Evolutionary conservation across 2,797 vertebrate genomes (phyloP), one percentile per base, ranked within the genome.

Genomic region (Phrynocephalus guinanensis): DNA sequence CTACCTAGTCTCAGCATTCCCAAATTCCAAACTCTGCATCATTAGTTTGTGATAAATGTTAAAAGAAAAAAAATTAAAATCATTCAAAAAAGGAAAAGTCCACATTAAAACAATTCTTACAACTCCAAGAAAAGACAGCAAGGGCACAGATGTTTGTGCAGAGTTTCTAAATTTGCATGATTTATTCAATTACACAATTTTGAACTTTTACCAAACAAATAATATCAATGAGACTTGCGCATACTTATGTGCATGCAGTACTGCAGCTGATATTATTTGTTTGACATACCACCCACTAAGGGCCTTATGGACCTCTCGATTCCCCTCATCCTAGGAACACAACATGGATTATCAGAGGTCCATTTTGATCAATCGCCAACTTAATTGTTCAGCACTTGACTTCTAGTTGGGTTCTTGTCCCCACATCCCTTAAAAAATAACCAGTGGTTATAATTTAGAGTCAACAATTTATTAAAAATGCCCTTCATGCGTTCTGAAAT

Each of bases 171-270:
- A 81, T 71, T 56, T 85, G 56, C 44, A 85, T 82, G 66, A 75
- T 88, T 88, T 60, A 76, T 85, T 60, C 71, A 85, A 68, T 81
- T 87, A 73, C 80, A 82, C 86, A 87, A 83, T 70, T 88, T 9
- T 68, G n/a, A 76, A 67, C 66, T 56, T 88, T 77, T 71, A 68
- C 63, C 73, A 88, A 48, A 77, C 70, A 68, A 30, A 70, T 24
- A 70, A 85, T 70, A 84, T 48, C 48, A 68, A 77, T n/a, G 48
- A 76, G 71, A 77, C 79, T 79, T 76, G 26, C 60, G 70, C 60
- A 76, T 48, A 38, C n/a, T n/a, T 85, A 70, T 44, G 67, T 30
- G 11, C 28, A 44, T 26, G 48, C 20, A 88, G 18, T n/a, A 82
- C 18, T 60, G 63, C 71, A 48, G 30, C 6, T 72, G 50, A 67